Base-by-base conservation (phyloP, 2,113 vertebrate genomes). In the Coracopsis vasa region DNA sequence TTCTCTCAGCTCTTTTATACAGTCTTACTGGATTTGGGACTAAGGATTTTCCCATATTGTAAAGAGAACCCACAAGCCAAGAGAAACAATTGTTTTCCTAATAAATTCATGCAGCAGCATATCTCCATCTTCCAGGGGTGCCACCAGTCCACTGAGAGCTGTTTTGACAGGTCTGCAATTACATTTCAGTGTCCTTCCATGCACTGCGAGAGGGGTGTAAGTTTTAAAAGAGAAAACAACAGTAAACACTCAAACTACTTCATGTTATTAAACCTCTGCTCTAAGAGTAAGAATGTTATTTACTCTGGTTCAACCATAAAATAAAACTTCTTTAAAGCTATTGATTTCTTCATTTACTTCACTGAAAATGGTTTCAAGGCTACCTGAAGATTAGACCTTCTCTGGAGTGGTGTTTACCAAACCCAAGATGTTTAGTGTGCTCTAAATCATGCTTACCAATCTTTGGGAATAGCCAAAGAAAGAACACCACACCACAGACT, bases 11-110 rank as follows among this genome's bases (percentile, higher is more conserved):
- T 25, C 85, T 67, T 67, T 17, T 83, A 47, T 35, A 42, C 6
- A 44, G 10, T 81, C 80, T 60, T 21, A 82, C 61, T 65, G 60
- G 51, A 80, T 31, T 83, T 77, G 67, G 80, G 72, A 71, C 62
- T 91, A 83, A 64, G 45, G 16, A 33, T 79, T 93, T 94, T 71
- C 54, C 66, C 66, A 19, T 15, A 47, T 19, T 88, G 45, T 86
- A 91, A 82, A 88, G 75, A 65, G 60, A 79, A 82, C 56, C 66
- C 80, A 79, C 66, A 91, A 93, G 93, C 61, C 80, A 86, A 93
- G 33, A 93, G 84, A 86, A 89, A 75, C 51, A 93, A 82, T 10
- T 81, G 45, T 82, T 82, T 75, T 89, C 75, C 88, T 89, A 91
- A 94, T 85, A 93, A 72, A 89, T 75, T 75, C 71, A 71, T 62